Percentiles rank a stretch among this genome's conserved stretches.
Conservation (phyloP, 2,113 vertebrate species). For the Nipponia nippon region DNA sequence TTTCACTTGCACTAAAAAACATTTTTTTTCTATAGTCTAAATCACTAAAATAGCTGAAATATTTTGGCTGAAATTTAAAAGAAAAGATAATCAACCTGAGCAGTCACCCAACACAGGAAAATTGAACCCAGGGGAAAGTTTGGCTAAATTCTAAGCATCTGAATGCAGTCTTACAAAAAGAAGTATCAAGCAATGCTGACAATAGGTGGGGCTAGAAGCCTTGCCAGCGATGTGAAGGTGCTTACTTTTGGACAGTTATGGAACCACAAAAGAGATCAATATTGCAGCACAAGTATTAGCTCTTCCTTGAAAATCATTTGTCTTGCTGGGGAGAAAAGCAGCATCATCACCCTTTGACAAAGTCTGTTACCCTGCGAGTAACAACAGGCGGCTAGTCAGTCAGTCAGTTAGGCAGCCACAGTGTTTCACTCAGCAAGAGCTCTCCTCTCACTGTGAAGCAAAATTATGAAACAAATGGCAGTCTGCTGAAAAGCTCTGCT, state of each 20-base stretch:
- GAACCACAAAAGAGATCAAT: not conserved
- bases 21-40: not conserved
- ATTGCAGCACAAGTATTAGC: not conserved
- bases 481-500: not conserved
- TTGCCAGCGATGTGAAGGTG: not conserved
- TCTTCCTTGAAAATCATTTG: not conserved
- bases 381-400: not conserved
- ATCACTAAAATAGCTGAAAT: not conserved
- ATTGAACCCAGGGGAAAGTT: not conserved
- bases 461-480: not conserved
- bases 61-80: not conserved
- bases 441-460: not conserved
- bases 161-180: not conserved
- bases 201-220: conserved; percentile 7
- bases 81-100: not conserved
- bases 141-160: not conserved
- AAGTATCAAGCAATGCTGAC: not conserved
- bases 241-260: not conserved
- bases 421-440: not conserved
- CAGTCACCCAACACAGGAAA: not conserved
- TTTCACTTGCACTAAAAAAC: accelerated
- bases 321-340: not conserved
- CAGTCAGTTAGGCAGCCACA: not conserved
- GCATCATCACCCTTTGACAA: not conserved
- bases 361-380: not conserved